A percentile compares a stretch with the other conserved stretches of the same genome.
Evolutionary conservation across 2,797 vertebrate genomes (phyloP).

Genomic region (Phalloptychus januarius): DNA sequence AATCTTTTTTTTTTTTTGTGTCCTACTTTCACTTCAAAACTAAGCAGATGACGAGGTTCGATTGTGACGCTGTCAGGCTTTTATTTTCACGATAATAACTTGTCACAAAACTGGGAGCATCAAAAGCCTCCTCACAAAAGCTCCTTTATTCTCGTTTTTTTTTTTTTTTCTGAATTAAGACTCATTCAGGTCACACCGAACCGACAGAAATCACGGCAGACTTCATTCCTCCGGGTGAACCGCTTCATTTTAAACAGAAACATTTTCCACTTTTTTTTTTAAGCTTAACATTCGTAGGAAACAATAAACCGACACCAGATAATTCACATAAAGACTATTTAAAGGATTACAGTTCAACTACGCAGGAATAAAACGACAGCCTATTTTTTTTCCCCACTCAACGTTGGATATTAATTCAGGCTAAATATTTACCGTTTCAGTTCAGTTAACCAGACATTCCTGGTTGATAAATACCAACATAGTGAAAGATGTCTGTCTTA

Average conservation of each 20-base stretch:
- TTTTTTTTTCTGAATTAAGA: constrained; percentile 5
- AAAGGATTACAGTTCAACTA: background rate
- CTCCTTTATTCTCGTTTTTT: constrained; percentile 12
- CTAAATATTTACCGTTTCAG: background rate
- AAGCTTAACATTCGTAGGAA: constrained; percentile 1
- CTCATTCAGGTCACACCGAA: constrained; percentile 30
- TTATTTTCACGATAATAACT: background rate
- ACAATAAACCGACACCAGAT: background rate
- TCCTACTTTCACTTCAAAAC: background rate
- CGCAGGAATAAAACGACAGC: background rate
- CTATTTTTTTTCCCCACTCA: background rate
- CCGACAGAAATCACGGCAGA: constrained; percentile 26
- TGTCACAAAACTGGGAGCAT: constrained; percentile 1
- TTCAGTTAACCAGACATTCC: background rate
- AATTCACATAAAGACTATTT: background rate
- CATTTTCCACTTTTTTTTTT: constrained; percentile 43
- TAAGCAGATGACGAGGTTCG: background rate
- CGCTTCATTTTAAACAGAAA: constrained; percentile 35
- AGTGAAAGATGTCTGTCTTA: background rate
- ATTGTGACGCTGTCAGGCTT: constrained; percentile 2
- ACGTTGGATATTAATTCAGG: background rate
- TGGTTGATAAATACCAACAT: background rate
- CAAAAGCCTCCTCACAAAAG: background rate
- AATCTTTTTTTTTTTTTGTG: background rate
- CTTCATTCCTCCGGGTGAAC: constrained; percentile 35